A percentile compares a stretch with the other conserved stretches of the same genome.
phyloP scores from a whole-genome alignment of 1,140 invertebrate species.

The Helicoverpa zea region DNA sequence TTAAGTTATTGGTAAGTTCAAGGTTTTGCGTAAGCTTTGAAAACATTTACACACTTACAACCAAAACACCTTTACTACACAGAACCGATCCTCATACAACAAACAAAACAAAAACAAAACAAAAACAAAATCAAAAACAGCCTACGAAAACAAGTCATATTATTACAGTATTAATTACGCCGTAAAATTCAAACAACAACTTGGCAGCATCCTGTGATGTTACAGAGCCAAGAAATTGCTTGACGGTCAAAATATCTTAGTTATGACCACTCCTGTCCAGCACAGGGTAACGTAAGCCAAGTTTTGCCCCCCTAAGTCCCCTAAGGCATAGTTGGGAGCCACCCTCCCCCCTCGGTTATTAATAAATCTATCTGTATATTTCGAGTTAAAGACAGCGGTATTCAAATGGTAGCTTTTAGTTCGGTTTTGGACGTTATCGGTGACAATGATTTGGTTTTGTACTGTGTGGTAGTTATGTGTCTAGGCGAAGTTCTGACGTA shows the following conservation, averaged over 20 bases:
- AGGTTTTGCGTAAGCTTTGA: not conserved
- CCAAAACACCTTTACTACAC: not conserved
- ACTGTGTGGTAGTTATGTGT: not conserved
- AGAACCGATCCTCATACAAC: not conserved
- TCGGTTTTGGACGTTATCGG: conserved; percentile 54
- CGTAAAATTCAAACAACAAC: conserved; percentile 72
- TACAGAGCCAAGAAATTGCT: conserved; percentile 80
- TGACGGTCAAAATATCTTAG: conserved; percentile 86
- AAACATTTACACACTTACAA: not conserved
- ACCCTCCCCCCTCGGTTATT: conserved; percentile 73
- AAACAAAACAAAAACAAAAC: conserved; percentile 45
- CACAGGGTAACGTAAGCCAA: conserved; percentile 83
- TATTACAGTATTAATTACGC: conserved; percentile 71
- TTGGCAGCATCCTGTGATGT: conserved; percentile 74
- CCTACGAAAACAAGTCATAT: conserved; percentile 63
- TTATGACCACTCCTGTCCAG: conserved; percentile 85
- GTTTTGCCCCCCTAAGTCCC: conserved; percentile 69
- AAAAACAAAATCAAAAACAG: conserved; percentile 48
- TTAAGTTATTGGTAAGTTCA: no score
- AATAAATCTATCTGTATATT: conserved; percentile 86
- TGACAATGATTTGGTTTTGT: conserved; percentile 36
- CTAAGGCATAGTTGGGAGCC: conserved; percentile 70
- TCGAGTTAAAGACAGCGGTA: conserved; percentile 78
- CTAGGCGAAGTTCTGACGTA: conserved; percentile 11
- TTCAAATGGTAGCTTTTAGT: conserved; percentile 66